A percentile compares a stretch with the other conserved stretches of the same genome.
Evolutionary conservation across 2,888 invertebrate genomes (phyloP).

Genomic region (Macrophya annulata): DNA sequence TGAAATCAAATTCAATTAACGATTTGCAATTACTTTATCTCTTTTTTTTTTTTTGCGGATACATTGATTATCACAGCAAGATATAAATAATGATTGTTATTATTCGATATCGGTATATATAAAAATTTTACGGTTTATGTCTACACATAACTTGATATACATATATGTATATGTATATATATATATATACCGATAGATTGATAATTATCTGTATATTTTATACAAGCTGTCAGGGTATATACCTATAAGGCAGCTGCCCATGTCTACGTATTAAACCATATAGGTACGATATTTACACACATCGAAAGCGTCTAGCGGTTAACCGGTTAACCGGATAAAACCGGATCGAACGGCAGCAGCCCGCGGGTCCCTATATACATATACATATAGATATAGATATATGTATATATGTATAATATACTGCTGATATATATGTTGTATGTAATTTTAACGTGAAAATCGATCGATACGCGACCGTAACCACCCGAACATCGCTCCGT

Average conservation of each 20-base stretch:
- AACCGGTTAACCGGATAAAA: slow-evolving; percentile 45
- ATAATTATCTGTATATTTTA: slow-evolving; percentile 31
- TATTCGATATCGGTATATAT: not conserved
- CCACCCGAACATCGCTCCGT: slow-evolving; percentile 11
- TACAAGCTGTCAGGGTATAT: not conserved
- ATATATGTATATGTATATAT: not conserved
- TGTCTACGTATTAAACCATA: not conserved
- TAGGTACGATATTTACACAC: not conserved
- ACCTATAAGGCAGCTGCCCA: not conserved
- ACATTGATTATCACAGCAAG: not conserved
- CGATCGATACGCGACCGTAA: slow-evolving; percentile 25
- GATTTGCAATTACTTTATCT: not conserved
- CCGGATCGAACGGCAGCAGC: slow-evolving; percentile 30
- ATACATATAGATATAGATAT: slow-evolving; percentile 5
- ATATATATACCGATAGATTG: not conserved
- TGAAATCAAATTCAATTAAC: not conserved
- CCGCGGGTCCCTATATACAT: not conserved
- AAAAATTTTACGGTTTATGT: not conserved
- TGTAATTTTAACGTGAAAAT: slow-evolving; percentile 25
- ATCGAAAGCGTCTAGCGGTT: slow-evolving; percentile 27
- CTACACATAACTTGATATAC: not conserved
- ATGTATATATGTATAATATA: not conserved
- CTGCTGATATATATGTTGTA: not conserved
- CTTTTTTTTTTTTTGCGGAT: not conserved
- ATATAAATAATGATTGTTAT: not conserved